These are phyloP conservation scores for Apus apus DNA, from an alignment of 2,113 vertebrate species.

Conservation along the genomic window DNA sequence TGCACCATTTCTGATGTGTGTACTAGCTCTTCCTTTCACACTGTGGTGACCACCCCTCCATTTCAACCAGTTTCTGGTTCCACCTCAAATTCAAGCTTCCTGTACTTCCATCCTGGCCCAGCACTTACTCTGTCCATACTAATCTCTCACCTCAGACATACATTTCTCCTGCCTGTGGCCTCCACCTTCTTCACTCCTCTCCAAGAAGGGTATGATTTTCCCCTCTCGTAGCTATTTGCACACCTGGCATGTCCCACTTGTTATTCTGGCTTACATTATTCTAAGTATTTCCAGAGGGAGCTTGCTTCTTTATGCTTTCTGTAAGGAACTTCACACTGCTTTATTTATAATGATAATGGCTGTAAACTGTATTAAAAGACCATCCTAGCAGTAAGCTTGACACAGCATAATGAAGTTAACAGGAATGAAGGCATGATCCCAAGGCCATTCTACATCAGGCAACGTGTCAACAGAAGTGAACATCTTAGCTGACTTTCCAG, in stretches of 20 bases:
- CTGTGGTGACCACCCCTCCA: rapidly evolving
- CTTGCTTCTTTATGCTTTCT: background rate
- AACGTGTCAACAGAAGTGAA: background rate
- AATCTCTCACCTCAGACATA: background rate
- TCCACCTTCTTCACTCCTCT: background rate
- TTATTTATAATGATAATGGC: background rate
- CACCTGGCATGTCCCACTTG: background rate
- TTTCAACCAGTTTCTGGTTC: rapidly evolving
- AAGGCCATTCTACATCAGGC: background rate
- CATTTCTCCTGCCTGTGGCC: background rate
- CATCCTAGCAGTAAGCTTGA: background rate
- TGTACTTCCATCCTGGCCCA: background rate
- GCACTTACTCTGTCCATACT: background rate
- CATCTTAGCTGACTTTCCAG: background rate
- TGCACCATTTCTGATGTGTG: rapidly evolving
- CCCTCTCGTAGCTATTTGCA: background rate
- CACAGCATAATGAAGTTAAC: background rate
- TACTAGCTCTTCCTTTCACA: background rate
- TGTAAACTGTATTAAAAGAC: background rate
- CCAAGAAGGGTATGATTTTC: background rate
- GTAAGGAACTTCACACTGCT: background rate
- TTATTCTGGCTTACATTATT: background rate
- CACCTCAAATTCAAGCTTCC: background rate
- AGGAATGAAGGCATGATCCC: background rate
- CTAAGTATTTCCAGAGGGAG: background rate